Evolutionary conservation across 2,113 vertebrate species (phyloP).

Genomic region (Tupaia chinensis): DNA sequence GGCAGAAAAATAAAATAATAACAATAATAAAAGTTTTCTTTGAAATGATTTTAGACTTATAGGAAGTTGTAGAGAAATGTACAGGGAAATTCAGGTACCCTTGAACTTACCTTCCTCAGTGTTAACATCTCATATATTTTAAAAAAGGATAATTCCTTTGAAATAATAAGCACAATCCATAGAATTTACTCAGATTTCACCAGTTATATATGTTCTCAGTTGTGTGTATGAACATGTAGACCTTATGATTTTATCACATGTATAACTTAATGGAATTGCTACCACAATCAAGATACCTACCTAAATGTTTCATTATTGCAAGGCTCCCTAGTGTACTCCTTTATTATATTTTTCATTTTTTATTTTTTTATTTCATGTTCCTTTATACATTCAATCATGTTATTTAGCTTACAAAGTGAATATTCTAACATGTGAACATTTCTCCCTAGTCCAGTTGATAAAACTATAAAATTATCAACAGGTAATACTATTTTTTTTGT

Average conservation of each 20-base stretch:
- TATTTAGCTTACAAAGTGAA: too few species aligned
- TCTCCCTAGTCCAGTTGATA: too few species aligned
- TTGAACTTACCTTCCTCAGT: not conserved
- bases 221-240: not conserved
- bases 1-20: too few species aligned
- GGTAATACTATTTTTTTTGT: too few species aligned
- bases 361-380: too few species aligned
- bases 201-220: not conserved
- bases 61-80: not conserved
- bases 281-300: not conserved
- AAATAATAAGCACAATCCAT: not conserved
- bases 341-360: not conserved
- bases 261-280: not conserved
- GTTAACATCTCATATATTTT: not conserved
- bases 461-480: too few species aligned
- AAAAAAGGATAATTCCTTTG: not conserved
- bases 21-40: not conserved
- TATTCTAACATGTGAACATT: too few species aligned
- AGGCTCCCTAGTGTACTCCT: not conserved
- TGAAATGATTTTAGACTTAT: not conserved
- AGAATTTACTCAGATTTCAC: not conserved
- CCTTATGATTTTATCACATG: not conserved
- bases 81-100: not conserved
- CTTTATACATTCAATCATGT: too few species aligned
- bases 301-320: not conserved